Base-by-base conservation (phyloP, 1,140 invertebrate genomes). In the Cherax quadricarinatus region DNA sequence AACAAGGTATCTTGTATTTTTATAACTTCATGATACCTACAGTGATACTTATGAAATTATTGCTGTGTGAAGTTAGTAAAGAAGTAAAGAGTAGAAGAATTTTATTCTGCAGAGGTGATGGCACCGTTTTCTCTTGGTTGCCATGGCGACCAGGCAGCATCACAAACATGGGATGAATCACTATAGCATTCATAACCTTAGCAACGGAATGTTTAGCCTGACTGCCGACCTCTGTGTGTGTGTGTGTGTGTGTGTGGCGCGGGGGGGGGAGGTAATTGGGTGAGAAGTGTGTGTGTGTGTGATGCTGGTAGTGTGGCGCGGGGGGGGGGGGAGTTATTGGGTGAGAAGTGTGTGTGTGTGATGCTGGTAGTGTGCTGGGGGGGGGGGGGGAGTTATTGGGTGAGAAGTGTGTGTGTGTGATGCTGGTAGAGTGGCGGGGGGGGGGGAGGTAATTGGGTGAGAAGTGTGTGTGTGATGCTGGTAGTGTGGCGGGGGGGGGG, bases 131-230 rank as follows among this genome's bases (percentile, higher is more conserved):
- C 81, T 60, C 53, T 80, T 60, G 75, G 75, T 88, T 80, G n/a
- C 53, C 86, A 80, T 62, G 86, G 51, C 78, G n/a, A 88, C 86
- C n/a, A 73, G 30, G 30, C 41, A 21, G n/a, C 73, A 73, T 88
- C 51, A 83, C 81, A 83, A 83, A 83, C 81, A 60, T 57, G 81
- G 51, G 1, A 14, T 12, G 51, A 48, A 83, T 83, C 51, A 57
- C 81, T 60, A 53, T 24, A 57, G 24, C 81, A 57, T 7, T 53
- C 81, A 24, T 83, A 24, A 24, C 81, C 81, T 24, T 24, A n/a
- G 51, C 81, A 83, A 57, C 81, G 81, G 51, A 57, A 57, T 83
- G 81, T 75, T 49, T 80, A 14, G 30, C n/a, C 4, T 48, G 9
- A 30, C 24, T 4, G 30, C 48, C 30, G 30, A 41, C 30, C 30